Evolutionary conservation across 2,888 invertebrate genomes (phyloP).

Genomic region (Argyra leucocephala): DNA sequence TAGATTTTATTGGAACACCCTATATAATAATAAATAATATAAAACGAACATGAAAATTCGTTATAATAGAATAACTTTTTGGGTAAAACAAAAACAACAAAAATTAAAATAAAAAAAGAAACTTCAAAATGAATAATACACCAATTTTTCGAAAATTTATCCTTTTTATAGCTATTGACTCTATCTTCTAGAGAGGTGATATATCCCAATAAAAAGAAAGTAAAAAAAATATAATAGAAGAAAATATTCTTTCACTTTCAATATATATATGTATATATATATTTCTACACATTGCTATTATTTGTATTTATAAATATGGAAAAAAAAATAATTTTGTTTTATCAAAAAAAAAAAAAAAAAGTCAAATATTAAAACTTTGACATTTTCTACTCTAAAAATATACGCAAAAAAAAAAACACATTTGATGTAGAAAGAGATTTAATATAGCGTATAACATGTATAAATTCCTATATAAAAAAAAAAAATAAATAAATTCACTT

Average conservation of each 20-base stretch:
- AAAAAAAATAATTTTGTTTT: background rate
- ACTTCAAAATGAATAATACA: background rate
- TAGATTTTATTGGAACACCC: no score
- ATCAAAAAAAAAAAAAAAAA: background rate
- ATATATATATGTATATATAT: no score
- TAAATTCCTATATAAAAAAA: no score
- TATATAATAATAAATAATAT: background rate
- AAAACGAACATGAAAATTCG: background rate
- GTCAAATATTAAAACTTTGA: conserved; percentile 1
- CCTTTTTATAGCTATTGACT: conserved; percentile 4
- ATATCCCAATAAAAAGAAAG: no score
- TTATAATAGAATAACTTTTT: background rate
- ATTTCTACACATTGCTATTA: background rate
- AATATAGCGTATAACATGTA: no score
- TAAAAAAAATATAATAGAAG: no score
- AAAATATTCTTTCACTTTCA: background rate
- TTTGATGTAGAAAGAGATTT: no score
- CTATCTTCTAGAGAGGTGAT: background rate
- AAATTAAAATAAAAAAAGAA: background rate
- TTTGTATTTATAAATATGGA: background rate
- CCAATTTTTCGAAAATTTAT: background rate
- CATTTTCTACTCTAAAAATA: background rate
- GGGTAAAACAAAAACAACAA: background rate
- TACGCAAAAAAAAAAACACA: no score
- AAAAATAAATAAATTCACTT: no score